phyloP scores from a whole-genome alignment of 30 jellyfish, hydroid and myxozoan genomes.

The Cassiopea andromeda region DNA sequence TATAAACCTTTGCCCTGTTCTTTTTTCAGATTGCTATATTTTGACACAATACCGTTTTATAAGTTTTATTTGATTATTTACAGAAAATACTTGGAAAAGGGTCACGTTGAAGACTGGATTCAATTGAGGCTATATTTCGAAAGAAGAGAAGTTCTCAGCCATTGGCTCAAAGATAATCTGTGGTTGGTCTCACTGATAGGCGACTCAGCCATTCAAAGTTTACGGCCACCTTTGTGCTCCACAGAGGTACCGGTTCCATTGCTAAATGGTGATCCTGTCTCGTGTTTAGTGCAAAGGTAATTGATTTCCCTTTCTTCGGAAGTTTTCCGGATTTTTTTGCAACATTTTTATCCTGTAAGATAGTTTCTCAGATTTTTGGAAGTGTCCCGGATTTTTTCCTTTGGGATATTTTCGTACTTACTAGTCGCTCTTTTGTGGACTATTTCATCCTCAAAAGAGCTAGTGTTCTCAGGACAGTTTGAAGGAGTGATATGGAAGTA shows the following conservation, averaged over 20 bases:
- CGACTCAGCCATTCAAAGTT: conserved; percentile 78
- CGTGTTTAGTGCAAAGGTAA: conserved; percentile 89
- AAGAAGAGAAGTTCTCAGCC: conserved; percentile 85
- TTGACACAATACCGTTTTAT: no score
- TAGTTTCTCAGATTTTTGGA: no score
- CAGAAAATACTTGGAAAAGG: conserved; percentile 84
- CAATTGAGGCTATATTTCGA: conserved; percentile 80
- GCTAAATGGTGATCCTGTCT: conserved; percentile 81
- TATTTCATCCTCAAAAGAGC: no score
- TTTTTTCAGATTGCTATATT: no score
- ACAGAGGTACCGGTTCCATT: conserved; percentile 77
- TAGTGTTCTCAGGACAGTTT: no score
- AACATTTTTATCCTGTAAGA: no score
- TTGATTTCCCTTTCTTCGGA: neutral
- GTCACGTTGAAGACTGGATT: conserved; percentile 80
- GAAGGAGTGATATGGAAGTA: no score
- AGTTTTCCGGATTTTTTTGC: no score
- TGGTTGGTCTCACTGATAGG: conserved; percentile 86
- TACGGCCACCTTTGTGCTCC: conserved; percentile 78
- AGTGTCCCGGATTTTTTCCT: no score
- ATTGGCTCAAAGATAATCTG: conserved; percentile 88
- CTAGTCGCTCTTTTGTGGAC: no score
- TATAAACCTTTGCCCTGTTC: no score
- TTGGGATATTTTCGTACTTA: no score
- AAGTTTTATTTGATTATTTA: neutral